Evolutionary conservation across 2,888 invertebrate species (phyloP).

Genomic region (Nesidiocoris tenuis): DNA sequence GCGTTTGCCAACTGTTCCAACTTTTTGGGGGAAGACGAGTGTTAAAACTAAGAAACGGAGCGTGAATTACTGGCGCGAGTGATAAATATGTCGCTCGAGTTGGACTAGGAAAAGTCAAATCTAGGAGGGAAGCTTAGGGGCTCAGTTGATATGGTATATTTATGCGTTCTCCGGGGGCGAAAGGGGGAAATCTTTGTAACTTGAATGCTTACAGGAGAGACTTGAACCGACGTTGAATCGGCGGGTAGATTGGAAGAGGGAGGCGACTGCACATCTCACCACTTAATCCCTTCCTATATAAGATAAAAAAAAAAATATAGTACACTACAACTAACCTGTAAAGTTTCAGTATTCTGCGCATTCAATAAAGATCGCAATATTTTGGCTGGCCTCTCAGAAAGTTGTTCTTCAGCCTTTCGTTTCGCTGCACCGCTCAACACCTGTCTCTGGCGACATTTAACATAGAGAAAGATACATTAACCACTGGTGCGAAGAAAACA

Average conservation of each 20-base stretch:
- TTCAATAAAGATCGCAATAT: background rate
- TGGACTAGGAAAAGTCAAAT: background rate
- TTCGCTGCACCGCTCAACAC: constrained; percentile 6
- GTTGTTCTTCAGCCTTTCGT: constrained; percentile 14
- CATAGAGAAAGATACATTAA: too few species aligned
- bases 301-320: too few species aligned
- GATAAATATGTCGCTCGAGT: background rate
- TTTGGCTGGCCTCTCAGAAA: constrained; percentile 13
- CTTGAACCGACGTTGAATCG: background rate
- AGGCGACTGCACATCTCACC: too few species aligned
- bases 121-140: background rate
- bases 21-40: constrained; percentile 2
- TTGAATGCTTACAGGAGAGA: constrained; percentile 6
- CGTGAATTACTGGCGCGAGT: constrained; percentile 11
- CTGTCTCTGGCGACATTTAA: too few species aligned
- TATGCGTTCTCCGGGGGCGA: too few species aligned
- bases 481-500: too few species aligned
- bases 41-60: constrained; percentile 11
- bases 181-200: background rate
- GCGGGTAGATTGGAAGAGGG: too few species aligned
- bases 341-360: background rate
- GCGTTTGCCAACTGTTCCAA: constrained; percentile 16
- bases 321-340: too few species aligned
- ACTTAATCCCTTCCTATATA: too few species aligned
- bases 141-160: too few species aligned